Base-by-base conservation (phyloP, 2,797 vertebrate species). In the Brachymystax lenok region DNA sequence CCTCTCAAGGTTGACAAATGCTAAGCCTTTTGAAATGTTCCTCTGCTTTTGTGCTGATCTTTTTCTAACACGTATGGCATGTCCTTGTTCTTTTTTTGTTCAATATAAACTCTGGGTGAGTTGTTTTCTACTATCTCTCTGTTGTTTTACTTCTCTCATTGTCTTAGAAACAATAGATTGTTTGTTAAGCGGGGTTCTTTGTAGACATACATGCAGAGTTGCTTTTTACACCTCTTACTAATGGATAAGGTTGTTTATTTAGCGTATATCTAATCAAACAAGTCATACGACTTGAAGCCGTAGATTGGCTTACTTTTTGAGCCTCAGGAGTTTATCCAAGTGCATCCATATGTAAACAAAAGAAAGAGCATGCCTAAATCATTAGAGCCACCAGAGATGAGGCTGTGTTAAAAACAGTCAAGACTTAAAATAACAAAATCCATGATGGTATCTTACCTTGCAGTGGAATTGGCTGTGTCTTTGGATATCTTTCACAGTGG, bases 21-120 rank as follows among this genome's bases (percentile, higher is more conserved):
- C 51, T 56, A 30, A 72, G 14, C 24, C 21, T 30, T 71, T 16
- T 56, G 27, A 56, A 56, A 72, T 17, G 27, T 28, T 54, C 50
- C 51, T 56, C 27, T 16, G 51, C 51, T 27, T 54, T 10, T n/a
- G 19, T 21, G 3, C 13, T n/a, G 33, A 35, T 46, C 33, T 46
- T 21, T 46, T 46, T 10, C 28, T 2, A 69, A 35, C 17, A 46
- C 8, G n/a, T 61, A 21, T 61, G 3, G 64, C 17, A 27, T 28
- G 40, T 71, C 46, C 50, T 52, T 71, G 69, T 71, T 72, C 54
- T 16, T 33, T 56, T 16, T 54, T n/a, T 54, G 8, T 28, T 72
- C 70, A 33, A 54, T 46, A 46, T n/a, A 19, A 52, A 27, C 51
- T 17, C 51, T 5, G 54, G 51, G 27, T 27, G 27, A 21, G 59